Conservation (phyloP, 2,797 vertebrate species). For the Onychomys leucogaster region DNA sequence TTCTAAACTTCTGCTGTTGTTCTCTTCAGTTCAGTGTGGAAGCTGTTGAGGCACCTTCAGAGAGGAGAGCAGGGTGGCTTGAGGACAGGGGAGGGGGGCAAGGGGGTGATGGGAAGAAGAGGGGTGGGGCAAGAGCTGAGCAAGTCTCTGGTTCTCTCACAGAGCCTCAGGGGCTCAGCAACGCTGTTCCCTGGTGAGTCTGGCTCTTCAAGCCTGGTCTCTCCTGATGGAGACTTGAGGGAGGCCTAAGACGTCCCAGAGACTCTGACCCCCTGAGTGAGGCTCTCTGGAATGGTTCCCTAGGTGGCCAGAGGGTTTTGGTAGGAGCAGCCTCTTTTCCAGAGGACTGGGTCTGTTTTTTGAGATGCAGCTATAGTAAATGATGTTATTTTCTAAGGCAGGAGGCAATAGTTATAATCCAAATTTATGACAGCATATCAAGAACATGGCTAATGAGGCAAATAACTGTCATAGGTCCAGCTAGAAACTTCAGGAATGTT, state of each 20-base stretch:
- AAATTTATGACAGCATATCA: not conserved
- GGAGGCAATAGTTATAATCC: not conserved
- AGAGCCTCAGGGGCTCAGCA: no score
- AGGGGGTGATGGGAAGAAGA: no score
- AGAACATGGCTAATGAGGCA: not conserved
- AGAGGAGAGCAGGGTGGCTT: not conserved
- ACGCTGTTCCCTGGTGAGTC: not conserved
- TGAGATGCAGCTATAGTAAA: not conserved
- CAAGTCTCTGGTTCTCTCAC: not conserved
- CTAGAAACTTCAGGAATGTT: conserved; percentile 22
- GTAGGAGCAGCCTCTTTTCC: not conserved
- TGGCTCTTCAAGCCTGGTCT: not conserved
- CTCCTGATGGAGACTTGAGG: fast-evolving
- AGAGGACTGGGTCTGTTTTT: not conserved
- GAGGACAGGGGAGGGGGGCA: not conserved
- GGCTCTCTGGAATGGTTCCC: not conserved
- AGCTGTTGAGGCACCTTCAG: not conserved
- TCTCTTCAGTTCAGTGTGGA: not conserved
- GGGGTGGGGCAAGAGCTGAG: fast-evolving
- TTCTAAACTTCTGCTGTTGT: not conserved
- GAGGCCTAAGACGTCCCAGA: not conserved
- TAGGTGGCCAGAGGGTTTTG: not conserved
- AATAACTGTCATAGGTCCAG: not conserved
- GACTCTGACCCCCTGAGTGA: not conserved
- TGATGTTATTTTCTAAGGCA: not conserved